Conservation (phyloP, 2,113 vertebrate species). For the Leucosticte australis region DNA sequence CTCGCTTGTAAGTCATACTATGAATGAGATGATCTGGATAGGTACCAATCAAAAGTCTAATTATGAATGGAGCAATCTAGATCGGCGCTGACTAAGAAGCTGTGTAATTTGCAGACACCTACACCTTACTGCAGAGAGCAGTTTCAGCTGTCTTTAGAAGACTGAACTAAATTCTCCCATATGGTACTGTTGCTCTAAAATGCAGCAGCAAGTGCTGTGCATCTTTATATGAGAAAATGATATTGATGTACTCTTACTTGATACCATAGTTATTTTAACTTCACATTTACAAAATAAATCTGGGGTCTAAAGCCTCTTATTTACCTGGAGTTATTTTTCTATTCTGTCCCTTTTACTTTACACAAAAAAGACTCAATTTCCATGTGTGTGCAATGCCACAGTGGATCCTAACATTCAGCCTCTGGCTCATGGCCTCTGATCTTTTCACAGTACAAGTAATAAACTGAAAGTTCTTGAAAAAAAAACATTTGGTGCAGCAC, state of each 20-base stretch:
- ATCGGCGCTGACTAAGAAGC: constrained; percentile 48
- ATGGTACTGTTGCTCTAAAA: constrained; percentile 30
- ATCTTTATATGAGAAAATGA: background rate
- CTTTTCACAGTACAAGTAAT: background rate
- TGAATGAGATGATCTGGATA: constrained; percentile 63
- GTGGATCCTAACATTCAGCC: background rate
- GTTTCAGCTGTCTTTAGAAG: constrained; percentile 31
- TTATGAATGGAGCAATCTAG: constrained; percentile 58
- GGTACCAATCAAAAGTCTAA: constrained; percentile 62
- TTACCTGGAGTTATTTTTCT: background rate
- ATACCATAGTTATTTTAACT: background rate
- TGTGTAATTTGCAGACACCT: constrained; percentile 63
- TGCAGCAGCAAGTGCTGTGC: background rate
- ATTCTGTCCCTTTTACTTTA: background rate
- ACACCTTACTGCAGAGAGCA: constrained; percentile 53
- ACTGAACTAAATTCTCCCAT: constrained; percentile 36
- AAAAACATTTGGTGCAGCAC: background rate
- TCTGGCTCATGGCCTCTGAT: background rate
- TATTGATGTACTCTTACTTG: background rate
- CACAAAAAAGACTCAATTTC: background rate
- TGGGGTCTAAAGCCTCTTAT: background rate
- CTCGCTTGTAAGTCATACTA: constrained; percentile 51
- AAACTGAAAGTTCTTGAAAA: background rate
- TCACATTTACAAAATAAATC: background rate
- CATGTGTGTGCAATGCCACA: background rate